Evolutionary conservation across 2,888 invertebrate genomes (phyloP), one percentile per base, ranked within the genome.

Genomic region (Polylopha cassiicola): DNA sequence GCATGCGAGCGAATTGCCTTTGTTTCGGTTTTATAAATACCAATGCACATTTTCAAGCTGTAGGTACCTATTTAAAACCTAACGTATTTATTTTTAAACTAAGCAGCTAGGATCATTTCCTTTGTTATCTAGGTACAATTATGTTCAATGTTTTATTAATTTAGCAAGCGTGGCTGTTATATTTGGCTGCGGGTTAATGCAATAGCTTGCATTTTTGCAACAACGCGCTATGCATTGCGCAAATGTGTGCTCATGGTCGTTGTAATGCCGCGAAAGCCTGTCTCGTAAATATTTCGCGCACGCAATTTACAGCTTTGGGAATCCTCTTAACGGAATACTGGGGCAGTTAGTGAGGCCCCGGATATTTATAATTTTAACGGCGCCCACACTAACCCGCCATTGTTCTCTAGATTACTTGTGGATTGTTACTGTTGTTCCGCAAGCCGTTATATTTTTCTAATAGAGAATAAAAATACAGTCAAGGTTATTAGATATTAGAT

Each of bases 251-350:
- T 69, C 73, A 74, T 65, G 70, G 66, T 64, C 65, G 72, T 65
- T 75, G 78, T 79, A 76, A 79, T 75, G 75, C 75, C 70, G 64
- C 75, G 69, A 71, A 75, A 70, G 71, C 72, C 73, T 78, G 81
- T 79, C 80, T 81, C 82, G 79, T 84, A 84, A 84, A 82, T 80
- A 81, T 81, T 77, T 78, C 73, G 69, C 58, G 64, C 65, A 77
- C 75, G 73, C 78, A 81, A 84, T 84, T 81, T 81, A 82, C 80
- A 67, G 78, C 78, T 73, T 74, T 74, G 73, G 73, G 74, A 79
- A 78, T 81, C 77, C 80, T 80, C 81, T 82, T 82, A 79, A 79
- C 79, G 75, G 72, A 76, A 76, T 76, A 77, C 73, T 69, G 66
- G 69, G 73, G 75, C 73, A 76, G 77, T 80, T 78, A 80, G 80